Evolutionary conservation across 37 sponge, comb jelly and placozoan genomes (phyloP).

Genomic region (Diacarnus erythraeanus): DNA sequence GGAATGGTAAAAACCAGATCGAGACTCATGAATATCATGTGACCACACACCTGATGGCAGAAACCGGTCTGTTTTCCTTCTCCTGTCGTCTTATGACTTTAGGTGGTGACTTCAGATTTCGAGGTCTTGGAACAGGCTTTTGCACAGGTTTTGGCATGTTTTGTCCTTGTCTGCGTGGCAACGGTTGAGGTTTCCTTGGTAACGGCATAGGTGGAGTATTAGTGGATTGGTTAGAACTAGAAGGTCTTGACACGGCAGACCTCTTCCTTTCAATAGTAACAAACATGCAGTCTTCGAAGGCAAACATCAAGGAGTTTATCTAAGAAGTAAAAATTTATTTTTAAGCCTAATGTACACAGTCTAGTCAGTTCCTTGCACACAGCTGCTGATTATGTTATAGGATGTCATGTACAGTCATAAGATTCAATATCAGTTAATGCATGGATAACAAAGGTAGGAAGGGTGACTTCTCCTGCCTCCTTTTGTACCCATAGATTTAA

Average conservation of each 20-base stretch:
- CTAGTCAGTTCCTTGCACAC: too few relatives aligned
- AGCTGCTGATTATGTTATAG: neutral
- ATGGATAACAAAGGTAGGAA: neutral
- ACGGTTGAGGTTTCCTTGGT: slow-evolving; percentile 10
- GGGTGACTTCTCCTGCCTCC: too few relatives aligned
- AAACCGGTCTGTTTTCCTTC: slow-evolving; percentile 16
- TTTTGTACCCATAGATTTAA: neutral
- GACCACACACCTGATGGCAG: neutral
- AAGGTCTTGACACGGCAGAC: neutral
- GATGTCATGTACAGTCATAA: too few relatives aligned
- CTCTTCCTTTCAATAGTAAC: slow-evolving; percentile 41
- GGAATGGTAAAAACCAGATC: neutral
- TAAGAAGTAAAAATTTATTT: neutral
- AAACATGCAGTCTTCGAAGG: slow-evolving; percentile 50
- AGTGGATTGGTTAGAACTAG: neutral
- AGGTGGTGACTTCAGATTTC: neutral
- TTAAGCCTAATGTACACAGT: neutral
- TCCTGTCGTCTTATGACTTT: neutral
- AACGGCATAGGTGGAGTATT: neutral
- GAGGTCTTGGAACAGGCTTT: slow-evolving; percentile 1
- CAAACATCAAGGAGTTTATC: slow-evolving; percentile 61
- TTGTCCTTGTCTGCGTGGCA: slow-evolving; percentile 1
- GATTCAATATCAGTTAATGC: neutral
- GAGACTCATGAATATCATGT: neutral
- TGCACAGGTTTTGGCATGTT: neutral